Conservation (phyloP, 2,113 vertebrate species). For the Poecilia latipinna region DNA sequence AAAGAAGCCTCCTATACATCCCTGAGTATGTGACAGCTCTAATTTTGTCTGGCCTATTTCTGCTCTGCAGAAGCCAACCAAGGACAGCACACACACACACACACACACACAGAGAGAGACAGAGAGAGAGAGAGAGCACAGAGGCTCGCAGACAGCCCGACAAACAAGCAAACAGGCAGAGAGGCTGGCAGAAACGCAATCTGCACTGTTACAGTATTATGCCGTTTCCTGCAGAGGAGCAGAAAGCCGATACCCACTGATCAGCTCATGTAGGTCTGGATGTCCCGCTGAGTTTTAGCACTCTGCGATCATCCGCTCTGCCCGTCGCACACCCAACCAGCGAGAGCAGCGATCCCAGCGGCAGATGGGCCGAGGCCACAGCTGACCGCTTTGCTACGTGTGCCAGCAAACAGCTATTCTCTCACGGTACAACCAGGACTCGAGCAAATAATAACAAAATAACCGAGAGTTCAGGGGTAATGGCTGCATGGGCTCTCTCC, state of each 20-base stretch:
- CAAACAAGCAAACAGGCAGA: slow-evolving; percentile 23
- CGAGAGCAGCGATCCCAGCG: slow-evolving; percentile 3
- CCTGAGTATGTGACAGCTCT: slow-evolving; percentile 13
- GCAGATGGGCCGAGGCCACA: slow-evolving; percentile 38
- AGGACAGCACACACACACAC: slow-evolving; percentile 13
- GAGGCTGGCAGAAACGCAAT: slow-evolving; percentile 34
- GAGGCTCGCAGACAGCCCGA: not conserved
- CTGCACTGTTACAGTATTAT: slow-evolving; percentile 48
- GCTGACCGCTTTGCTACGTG: not conserved
- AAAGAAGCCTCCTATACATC: slow-evolving; percentile 39
- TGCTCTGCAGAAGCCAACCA: slow-evolving; percentile 10
- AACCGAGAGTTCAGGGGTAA: not conserved
- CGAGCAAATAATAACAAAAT: not conserved
- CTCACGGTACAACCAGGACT: not conserved
- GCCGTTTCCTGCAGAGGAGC: slow-evolving; percentile 52
- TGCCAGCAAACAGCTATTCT: slow-evolving; percentile 11
- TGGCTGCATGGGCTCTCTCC: slow-evolving; percentile 6
- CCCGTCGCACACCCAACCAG: slow-evolving; percentile 22
- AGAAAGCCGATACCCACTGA: slow-evolving; percentile 54
- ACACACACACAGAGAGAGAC: too few relatives aligned
- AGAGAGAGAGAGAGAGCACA: not conserved
- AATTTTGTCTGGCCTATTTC: slow-evolving; percentile 36
- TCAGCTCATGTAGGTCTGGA: slow-evolving; percentile 46
- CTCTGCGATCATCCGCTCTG: slow-evolving; percentile 50
- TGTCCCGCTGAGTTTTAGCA: slow-evolving; percentile 37